phyloP scores from a whole-genome alignment of 2,113 vertebrate genomes.

The Dasyurus viverrinus region DNA sequence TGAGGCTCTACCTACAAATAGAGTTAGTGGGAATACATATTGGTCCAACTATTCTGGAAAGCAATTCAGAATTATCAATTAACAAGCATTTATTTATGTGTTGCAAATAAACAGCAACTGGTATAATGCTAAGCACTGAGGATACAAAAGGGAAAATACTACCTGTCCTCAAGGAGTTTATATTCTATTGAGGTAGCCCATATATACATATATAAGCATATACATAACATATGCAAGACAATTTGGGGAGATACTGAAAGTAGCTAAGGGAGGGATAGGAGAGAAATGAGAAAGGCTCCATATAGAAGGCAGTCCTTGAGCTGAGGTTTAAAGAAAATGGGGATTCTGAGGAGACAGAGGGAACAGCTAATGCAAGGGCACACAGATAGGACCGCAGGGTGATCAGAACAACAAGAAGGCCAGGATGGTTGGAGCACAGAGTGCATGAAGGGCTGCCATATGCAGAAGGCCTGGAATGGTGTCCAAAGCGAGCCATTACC shows the following conservation, averaged over 20 bases:
- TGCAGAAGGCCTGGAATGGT: background rate
- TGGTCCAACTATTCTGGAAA: background rate
- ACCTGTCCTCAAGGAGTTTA: background rate
- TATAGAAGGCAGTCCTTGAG: background rate
- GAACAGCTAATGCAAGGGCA: background rate
- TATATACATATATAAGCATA: background rate
- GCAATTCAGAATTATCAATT: background rate
- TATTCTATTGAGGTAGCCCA: background rate
- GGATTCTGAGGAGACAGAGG: background rate
- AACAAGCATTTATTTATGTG: background rate
- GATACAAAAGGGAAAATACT: background rate
- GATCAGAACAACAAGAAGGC: background rate
- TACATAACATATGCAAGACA: background rate
- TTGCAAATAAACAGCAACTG: background rate
- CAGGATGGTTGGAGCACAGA: background rate
- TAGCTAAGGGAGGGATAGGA: background rate
- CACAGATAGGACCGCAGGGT: background rate
- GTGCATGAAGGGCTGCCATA: background rate
- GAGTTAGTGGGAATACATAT: background rate
- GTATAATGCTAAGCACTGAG: background rate
- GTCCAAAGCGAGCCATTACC: background rate
- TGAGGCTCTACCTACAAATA: background rate
- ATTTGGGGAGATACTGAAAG: background rate
- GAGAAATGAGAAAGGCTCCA: background rate
- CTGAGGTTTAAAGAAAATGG: background rate